Evolutionary conservation across 1,140 invertebrate species (phyloP), one percentile per base, ranked within the genome.

Genomic region (Steinernema khuongi): DNA sequence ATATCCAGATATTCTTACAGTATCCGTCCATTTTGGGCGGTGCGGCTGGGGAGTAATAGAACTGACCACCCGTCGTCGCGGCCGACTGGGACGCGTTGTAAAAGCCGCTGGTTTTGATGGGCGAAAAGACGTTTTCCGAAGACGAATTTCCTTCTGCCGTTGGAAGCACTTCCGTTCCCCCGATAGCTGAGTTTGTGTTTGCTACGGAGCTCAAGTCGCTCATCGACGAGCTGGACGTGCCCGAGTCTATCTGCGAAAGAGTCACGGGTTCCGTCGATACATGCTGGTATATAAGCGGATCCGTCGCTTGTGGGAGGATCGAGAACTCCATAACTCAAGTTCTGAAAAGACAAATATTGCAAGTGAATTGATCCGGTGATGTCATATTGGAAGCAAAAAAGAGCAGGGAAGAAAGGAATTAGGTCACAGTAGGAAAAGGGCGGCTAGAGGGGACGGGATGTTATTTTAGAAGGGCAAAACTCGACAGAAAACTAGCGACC

Each of bases 301-400:
- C 50, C 7, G 50, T 60, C 11, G 50, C 4, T 26, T 60, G 50
- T 14, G 50, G 19, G 4, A 60, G 50, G 50, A 26, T 7, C 19
- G 50, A 60, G 50, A 60, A 60, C 50, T 60, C 50, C 50, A 60
- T 60, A 11, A 22, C 26, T n/a, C n/a, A n/a, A n/a, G n/a, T 60
- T 41, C 36, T 41, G 19, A 60, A 60, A 60, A 26, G 50, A 60
- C 14, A n/a, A 22, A 41, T 41, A n/a, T 41, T 7, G 36, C 7
- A n/a, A n/a, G n/a, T n/a, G n/a, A n/a, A n/a, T n/a, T n/a, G n/a
- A n/a, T n/a, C n/a, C n/a, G n/a, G n/a, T n/a, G n/a, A n/a, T n/a
- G n/a, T n/a, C n/a, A n/a, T n/a, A n/a, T n/a, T n/a, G n/a, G n/a
- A n/a, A n/a, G n/a, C n/a, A n/a, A n/a, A n/a, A n/a, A n/a, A n/a